Evolutionary conservation across 2,113 vertebrate species (phyloP).

Genomic region (Gallinago jamesoni): DNA sequence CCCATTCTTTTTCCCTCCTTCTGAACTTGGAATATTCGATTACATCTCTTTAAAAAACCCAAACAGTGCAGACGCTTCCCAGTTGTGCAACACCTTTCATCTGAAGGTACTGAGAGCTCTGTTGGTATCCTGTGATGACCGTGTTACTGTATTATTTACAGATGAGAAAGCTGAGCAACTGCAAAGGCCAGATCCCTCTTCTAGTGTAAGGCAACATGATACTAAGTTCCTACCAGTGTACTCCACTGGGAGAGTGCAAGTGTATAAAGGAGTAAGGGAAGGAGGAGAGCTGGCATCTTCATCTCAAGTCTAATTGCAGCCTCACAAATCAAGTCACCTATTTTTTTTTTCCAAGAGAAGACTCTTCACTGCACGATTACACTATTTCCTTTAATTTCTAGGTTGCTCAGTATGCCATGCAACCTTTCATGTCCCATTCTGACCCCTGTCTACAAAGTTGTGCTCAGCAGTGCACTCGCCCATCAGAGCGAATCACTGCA

Average conservation of each 20-base stretch:
- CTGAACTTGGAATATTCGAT: background rate
- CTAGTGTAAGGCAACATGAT: background rate
- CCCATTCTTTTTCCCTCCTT: background rate
- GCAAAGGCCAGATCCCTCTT: background rate
- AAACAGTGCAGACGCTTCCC: background rate
- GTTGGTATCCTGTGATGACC: background rate
- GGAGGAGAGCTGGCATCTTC: background rate
- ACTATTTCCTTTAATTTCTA: background rate
- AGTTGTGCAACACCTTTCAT: background rate
- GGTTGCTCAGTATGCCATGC: background rate
- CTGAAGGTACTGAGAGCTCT: background rate
- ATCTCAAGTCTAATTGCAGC: background rate
- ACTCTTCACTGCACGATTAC: background rate
- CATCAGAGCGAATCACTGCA: background rate
- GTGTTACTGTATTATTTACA: background rate
- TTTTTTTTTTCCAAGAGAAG: background rate
- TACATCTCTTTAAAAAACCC: background rate
- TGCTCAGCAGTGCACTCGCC: background rate
- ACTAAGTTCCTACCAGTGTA: background rate
- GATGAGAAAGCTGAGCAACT: background rate
- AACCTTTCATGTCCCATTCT: background rate
- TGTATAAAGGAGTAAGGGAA: background rate
- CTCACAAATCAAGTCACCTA: background rate
- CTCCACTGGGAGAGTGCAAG: background rate
- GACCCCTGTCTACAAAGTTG: background rate